Conservation (phyloP, 2,888 invertebrate species). For the Esperia sulphurella region DNA sequence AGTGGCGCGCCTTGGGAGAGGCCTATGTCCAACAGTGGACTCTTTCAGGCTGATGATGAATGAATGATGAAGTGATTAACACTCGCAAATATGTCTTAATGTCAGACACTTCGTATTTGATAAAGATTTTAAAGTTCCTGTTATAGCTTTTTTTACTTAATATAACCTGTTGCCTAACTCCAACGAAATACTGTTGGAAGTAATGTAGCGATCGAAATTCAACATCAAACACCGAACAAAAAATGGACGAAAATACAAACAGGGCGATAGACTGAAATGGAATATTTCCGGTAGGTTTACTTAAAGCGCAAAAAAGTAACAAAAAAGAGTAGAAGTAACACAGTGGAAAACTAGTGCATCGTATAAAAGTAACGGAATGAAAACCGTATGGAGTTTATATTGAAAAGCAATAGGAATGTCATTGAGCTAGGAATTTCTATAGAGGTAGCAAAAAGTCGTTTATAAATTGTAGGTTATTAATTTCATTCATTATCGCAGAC, state of each 20-base stretch:
- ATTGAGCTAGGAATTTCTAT: background rate
- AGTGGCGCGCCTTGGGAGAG: no score
- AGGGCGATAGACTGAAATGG: background rate
- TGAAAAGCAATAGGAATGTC: background rate
- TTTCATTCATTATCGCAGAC: no score
- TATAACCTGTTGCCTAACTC: no score
- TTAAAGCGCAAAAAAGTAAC: background rate
- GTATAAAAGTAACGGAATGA: background rate
- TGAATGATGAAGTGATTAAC: no score
- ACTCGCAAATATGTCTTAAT: no score
- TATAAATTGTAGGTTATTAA: no score
- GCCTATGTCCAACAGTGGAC: no score
- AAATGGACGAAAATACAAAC: background rate
- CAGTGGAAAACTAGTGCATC: background rate
- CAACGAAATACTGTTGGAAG: no score
- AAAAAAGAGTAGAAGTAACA: background rate
- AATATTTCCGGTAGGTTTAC: slow-evolving; percentile 10
- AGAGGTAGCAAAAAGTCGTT: background rate
- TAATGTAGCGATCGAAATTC: background rate
- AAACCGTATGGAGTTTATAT: background rate
- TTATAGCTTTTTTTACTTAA: no score
- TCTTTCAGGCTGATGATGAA: no score
- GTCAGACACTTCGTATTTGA: no score
- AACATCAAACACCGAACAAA: background rate
- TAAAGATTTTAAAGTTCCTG: no score